Evolutionary conservation across 1,140 invertebrate genomes (phyloP), one percentile per base, ranked within the genome.

Genomic region (Drosophila nebulosa): DNA sequence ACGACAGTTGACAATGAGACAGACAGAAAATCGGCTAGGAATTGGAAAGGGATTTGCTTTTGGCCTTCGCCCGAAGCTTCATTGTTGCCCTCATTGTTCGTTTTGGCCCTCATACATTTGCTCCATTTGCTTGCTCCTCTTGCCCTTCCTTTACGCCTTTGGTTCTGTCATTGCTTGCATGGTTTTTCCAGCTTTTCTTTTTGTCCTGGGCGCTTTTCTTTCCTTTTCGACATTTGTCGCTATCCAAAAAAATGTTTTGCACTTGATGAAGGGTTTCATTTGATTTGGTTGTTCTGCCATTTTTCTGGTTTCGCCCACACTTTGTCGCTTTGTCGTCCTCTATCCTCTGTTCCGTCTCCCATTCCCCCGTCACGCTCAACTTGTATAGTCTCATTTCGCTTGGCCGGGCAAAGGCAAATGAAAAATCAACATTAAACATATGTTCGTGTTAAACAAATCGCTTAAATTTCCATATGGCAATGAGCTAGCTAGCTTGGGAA

Each of bases 231-330:
- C 75, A 79, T 52, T 83, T 56, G 62, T 71, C 68, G 64, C 57
- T 64, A 64, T 69, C 65, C 24, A 26, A 55, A 64, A 84, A 85
- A 85, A 80, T 79, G 80, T 85, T 83, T 74, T 83, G 64, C 46
- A 84, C 62, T 74, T 80, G 66, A 81, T 86, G 81, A 86, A 86
- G 80, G 80, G 80, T 85, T 85, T 85, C 81, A 86, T 81, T 85
- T 86, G 78, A 81, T 85, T 85, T 85, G 81, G 73, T 80, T 77
- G 74, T 65, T 65, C 71, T 86, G 81, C 69, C 80, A 78, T 85
- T 85, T 86, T 79, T 86, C 81, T 78, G 81, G 80, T 80, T 85
- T 86, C 81, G 58, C 80, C 64, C 39, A 46, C 39, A 46, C 39
- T 46, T 46, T 46, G 16, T 46, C 39, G 55, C 35, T 36, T 6